Base-by-base conservation (phyloP, 2,113 vertebrate genomes). In the Salvelinus alpinus region DNA sequence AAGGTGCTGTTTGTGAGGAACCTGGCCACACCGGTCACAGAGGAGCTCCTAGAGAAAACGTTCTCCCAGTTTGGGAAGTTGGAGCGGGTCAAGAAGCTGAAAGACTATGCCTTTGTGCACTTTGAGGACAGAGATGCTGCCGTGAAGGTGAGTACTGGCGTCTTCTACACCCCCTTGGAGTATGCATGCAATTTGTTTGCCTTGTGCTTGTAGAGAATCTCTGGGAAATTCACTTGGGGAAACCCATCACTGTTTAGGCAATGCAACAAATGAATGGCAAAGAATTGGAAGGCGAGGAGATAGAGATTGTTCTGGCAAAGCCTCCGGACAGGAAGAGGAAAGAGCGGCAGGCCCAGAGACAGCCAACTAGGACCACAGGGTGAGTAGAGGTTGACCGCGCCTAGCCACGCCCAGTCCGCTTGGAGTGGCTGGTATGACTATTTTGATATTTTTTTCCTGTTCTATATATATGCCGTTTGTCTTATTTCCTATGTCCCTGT, bases 261-360 rank as follows among this genome's bases (percentile, higher is more conserved):
- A 96, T 96, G 95, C 93, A 96, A 87, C 95, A 96, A 89, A 96
- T 96, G 96, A 96, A 96, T 88, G 95, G 95, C 74, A 95, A 95
- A 87, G 94, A 95, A 85, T 91, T 96, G 88, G 95, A 96, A 80
- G 96, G 96, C 73, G 96, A 96, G 92, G 92, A 95, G 88, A 96
- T 96, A 88, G 96, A 96, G 94, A 96, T 96, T 87, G 96, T 96
- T 27, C 92, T 96, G 90, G 96, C 95, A 80, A 96, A 96, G 81
- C 96, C 96, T 83, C 96, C 96, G 80, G 95, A 96, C 90, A 96
- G 96, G 92, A 96, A 96, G 94, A 95, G 94, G 85, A 96, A 96
- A 93, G 96, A 96, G 27, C 93, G 96, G 2, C 96, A 96, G 88
- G 95, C 95, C 83, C 95, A 94, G 82, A 90, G 96, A 86, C 95